Percentiles rank a stretch among this genome's conserved stretches.
phyloP scores from a whole-genome alignment of 1,140 invertebrate species.

The Philopotamus ludificatus region DNA sequence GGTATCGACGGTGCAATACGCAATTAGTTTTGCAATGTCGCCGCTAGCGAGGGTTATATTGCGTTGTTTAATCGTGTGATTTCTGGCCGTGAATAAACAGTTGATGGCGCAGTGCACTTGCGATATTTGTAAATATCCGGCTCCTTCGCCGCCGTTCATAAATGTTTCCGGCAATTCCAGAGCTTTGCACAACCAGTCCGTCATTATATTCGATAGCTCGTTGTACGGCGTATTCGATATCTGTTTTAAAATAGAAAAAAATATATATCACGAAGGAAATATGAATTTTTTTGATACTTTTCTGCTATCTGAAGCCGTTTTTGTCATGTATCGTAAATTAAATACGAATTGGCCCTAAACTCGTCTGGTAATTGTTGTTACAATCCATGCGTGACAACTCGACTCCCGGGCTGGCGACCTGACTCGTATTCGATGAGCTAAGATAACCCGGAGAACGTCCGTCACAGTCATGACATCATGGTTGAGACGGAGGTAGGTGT shows the following conservation, averaged over 20 bases:
- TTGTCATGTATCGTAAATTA: too few species aligned
- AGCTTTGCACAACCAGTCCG: conserved; percentile 65
- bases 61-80: conserved; percentile 70
- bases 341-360: too few species aligned
- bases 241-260: conserved; percentile 39
- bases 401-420: too few species aligned
- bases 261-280: conserved; percentile 12
- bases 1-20: conserved; percentile 70
- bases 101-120: conserved; percentile 88
- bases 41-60: conserved; percentile 62
- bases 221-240: conserved; percentile 81
- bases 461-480: too few species aligned
- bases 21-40: conserved; percentile 83
- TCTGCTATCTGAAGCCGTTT: not conserved
- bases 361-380: too few species aligned
- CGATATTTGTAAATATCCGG: conserved; percentile 78
- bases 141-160: conserved; percentile 62
- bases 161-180: conserved; percentile 59
- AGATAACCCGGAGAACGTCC: too few species aligned
- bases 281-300: not conserved
- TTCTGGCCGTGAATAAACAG: conserved; percentile 76
- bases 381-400: too few species aligned
- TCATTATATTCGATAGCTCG: conserved; percentile 78
- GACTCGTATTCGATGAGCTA: too few species aligned
- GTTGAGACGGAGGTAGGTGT: too few species aligned